Evolutionary conservation across 1,140 invertebrate genomes (phyloP), one percentile per base, ranked within the genome.

Genomic region (Atopsyche davidsoni): DNA sequence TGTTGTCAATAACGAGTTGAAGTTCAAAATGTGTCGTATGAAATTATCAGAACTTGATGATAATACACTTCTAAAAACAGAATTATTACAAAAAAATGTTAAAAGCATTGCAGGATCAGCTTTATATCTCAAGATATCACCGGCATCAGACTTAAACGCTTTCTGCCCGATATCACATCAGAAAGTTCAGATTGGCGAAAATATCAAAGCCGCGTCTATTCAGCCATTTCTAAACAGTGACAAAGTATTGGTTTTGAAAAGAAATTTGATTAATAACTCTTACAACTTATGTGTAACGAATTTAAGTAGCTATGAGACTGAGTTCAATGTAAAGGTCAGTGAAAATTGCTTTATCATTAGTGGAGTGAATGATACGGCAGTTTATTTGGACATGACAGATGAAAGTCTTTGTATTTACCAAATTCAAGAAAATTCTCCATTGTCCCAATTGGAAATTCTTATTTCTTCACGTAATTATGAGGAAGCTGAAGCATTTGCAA

Each of bases 401-500:
- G 48, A 39, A 2, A 55, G 46, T 23, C 14, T 58, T 1, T 52
- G 42, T 23, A 13, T 58, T 36, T 58, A 46, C 32, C 38, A 49
- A 22, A 50, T 58, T 24, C 39, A 52, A 46, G 48, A 58, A 44
- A 58, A 52, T 23, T 55, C 57, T 2, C 57, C 57, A 3, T 19
- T 58, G 13, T 55, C 52, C 2, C 52, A 58, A 32, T 36, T 58
- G 9, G 52, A 58, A 50, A 55, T 51, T 28, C 31, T 58, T 4
- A 55, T 58, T 32, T 19, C 45, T 14, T 34, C 49, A 0, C 46
- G 49, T 17, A 52, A 55, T 36, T 58, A 58, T 39, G 50, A 55
- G 49, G 53, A 35, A 1, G 57, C 57, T 19, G 57, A 58, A 58
- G 23, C 41, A 11, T 55, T 58, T 43, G 57, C 57, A 22, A 52